Conservation (phyloP, 2,888 invertebrate genomes). For the Diplazon laetatorius region DNA sequence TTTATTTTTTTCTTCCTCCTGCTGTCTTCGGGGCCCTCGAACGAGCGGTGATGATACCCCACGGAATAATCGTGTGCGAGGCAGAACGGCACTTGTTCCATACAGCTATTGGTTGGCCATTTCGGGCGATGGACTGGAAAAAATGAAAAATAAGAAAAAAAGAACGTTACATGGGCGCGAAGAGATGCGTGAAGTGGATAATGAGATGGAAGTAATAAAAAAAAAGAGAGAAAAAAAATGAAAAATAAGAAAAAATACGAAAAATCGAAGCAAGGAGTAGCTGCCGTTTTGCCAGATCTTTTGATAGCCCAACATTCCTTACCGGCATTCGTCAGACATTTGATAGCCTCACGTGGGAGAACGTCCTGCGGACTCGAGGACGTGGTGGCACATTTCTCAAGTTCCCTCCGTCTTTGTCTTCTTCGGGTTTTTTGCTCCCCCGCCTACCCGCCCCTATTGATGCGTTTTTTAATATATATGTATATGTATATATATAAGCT, state of each 20-base stretch:
- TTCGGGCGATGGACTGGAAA: constrained; percentile 45
- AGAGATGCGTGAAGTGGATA: constrained; percentile 29
- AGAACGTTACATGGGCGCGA: constrained; percentile 54
- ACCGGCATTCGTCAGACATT: constrained; percentile 82
- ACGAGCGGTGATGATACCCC: background rate
- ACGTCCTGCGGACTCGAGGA: constrained; percentile 66
- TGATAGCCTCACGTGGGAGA: constrained; percentile 80
- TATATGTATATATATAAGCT: no score
- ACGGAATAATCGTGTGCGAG: constrained; percentile 35
- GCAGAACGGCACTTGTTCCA: background rate
- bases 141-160: background rate
- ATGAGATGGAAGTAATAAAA: constrained; percentile 42
- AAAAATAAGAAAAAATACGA: constrained; percentile 54
- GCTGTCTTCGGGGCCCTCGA: background rate
- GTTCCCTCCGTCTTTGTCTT: background rate
- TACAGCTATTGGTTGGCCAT: background rate
- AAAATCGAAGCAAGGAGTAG: constrained; percentile 21
- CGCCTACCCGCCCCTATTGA: no score
- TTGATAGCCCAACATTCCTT: constrained; percentile 81
- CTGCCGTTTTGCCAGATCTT: constrained; percentile 74
- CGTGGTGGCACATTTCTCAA: background rate
- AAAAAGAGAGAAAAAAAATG: no score
- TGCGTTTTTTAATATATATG: no score
- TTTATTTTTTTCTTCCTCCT: background rate
- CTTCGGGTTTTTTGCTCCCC: background rate